Conservation (phyloP, 1,140 invertebrate species). For the Drosophila guanche region DNA sequence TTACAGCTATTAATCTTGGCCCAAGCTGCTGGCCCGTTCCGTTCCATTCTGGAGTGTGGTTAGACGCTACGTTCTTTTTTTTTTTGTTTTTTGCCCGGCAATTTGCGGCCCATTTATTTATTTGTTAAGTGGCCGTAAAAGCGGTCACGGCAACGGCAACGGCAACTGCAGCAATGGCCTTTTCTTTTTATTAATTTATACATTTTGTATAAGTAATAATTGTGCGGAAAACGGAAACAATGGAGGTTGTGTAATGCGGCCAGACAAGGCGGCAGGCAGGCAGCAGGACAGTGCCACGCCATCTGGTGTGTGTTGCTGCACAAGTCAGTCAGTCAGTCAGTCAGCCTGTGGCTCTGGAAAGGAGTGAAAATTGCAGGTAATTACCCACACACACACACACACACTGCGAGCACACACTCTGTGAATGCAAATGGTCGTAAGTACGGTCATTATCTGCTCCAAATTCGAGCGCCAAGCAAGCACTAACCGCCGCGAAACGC, state of each 20-base stretch:
- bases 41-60: slow-evolving; percentile 51
- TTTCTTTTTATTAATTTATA: slow-evolving; percentile 70
- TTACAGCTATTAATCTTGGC: slow-evolving; percentile 80
- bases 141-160: slow-evolving; percentile 57
- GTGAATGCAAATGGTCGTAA: slow-evolving; percentile 64
- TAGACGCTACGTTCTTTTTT: slow-evolving; percentile 43
- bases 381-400: slow-evolving; percentile 59
- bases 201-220: slow-evolving; percentile 82
- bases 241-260: slow-evolving; percentile 80
- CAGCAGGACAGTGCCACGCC: slow-evolving; percentile 26
- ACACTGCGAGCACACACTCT: slow-evolving; percentile 4
- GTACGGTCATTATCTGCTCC: slow-evolving; percentile 74
- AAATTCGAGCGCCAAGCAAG: slow-evolving; percentile 56
- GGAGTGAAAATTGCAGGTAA: slow-evolving; percentile 80
- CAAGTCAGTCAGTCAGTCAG: slow-evolving; percentile 40
- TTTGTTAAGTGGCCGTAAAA: slow-evolving; percentile 82
- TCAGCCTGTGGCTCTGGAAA: slow-evolving; percentile 62
- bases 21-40: slow-evolving; percentile 53
- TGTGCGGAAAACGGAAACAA: slow-evolving; percentile 82
- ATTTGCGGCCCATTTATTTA: slow-evolving; percentile 78
- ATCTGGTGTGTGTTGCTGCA: slow-evolving; percentile 33
- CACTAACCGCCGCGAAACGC: slow-evolving; percentile 49
- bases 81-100: slow-evolving; percentile 54
- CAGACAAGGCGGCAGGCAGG: slow-evolving; percentile 46
- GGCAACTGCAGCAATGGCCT: slow-evolving; percentile 50